phyloP scores from a whole-genome alignment of 2,113 vertebrate genomes.

The Corvus moneduloides region DNA sequence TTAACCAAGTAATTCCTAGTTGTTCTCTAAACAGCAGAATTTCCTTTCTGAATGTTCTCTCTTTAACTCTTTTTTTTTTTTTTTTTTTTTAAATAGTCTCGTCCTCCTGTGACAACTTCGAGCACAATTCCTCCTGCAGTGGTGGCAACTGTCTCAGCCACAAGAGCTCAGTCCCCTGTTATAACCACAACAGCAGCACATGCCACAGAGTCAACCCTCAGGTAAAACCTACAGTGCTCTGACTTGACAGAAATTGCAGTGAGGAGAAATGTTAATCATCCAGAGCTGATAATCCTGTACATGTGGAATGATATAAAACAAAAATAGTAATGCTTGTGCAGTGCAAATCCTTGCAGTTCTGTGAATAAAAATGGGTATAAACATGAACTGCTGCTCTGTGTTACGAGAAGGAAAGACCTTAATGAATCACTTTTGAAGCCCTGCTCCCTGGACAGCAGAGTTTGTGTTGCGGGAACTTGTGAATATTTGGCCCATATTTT shows the following conservation, averaged over 20 bases:
- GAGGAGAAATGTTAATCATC: not conserved
- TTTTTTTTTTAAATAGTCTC: constrained; percentile 80
- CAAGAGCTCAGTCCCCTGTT: constrained; percentile 92
- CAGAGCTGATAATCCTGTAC: not conserved
- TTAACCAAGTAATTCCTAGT: not conserved
- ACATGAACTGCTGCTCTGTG: not conserved
- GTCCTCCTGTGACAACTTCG: constrained; percentile 88
- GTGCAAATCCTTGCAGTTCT: not conserved
- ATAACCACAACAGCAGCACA: constrained; percentile 90
- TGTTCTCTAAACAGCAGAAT: not conserved
- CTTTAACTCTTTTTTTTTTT: not conserved
- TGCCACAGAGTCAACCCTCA: constrained; percentile 86
- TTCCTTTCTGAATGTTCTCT: not conserved
- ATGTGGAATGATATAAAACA: not conserved
- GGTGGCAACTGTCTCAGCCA: constrained; percentile 91
- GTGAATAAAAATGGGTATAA: not conserved
- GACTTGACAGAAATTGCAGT: not conserved
- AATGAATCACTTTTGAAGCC: not conserved
- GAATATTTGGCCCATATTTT: not conserved
- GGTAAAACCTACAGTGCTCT: constrained; percentile 68
- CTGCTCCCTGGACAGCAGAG: not conserved
- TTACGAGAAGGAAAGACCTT: not conserved
- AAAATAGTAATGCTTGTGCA: not conserved
- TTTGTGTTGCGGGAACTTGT: not conserved
- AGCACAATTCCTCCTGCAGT: constrained; percentile 91